Percentiles rank a stretch among this genome's conserved stretches.
These are phyloP conservation scores for Pseudopipra pipra DNA, from an alignment of 2,113 vertebrate species.

Conservation along the genomic window DNA sequence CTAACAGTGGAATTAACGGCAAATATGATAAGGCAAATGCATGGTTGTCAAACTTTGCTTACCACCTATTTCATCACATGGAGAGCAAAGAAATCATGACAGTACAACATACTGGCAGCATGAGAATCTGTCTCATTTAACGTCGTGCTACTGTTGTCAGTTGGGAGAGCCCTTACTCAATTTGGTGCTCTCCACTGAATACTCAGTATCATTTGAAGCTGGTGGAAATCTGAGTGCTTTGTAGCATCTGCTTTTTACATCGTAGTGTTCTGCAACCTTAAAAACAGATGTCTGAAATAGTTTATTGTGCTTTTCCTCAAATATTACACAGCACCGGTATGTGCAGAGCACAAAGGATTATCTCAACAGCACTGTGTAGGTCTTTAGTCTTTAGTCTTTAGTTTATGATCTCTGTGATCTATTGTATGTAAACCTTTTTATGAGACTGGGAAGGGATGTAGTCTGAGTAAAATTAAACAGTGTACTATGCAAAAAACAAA, in stretches of 20 bases:
- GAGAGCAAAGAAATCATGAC: not conserved
- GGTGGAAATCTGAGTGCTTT: constrained; percentile 51
- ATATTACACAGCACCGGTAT: constrained; percentile 36
- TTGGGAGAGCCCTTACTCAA: not conserved
- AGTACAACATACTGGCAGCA: not conserved
- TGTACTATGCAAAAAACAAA: not conserved
- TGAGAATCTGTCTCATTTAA: constrained; percentile 13
- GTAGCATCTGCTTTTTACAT: constrained; percentile 67
- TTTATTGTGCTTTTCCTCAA: constrained; percentile 69
- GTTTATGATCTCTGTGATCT: constrained; percentile 68
- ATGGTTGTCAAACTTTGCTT: not conserved
- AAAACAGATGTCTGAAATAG: constrained; percentile 76
- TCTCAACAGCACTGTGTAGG: constrained; percentile 52
- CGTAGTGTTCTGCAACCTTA: constrained; percentile 60
- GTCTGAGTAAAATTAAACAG: constrained; percentile 60
- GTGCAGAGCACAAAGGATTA: constrained; percentile 61
- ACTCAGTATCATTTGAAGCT: constrained; percentile 50
- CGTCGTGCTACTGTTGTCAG: not conserved
- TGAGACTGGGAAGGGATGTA: constrained; percentile 58
- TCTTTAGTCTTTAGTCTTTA: constrained; percentile 47
- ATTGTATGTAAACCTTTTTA: constrained; percentile 71
- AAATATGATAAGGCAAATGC: not conserved
- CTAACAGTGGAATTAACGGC: not conserved
- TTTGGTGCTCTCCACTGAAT: constrained; percentile 33
- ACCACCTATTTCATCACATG: not conserved